phyloP scores from a whole-genome alignment of 2,888 invertebrate genomes.

The Seira sanloemensis region DNA sequence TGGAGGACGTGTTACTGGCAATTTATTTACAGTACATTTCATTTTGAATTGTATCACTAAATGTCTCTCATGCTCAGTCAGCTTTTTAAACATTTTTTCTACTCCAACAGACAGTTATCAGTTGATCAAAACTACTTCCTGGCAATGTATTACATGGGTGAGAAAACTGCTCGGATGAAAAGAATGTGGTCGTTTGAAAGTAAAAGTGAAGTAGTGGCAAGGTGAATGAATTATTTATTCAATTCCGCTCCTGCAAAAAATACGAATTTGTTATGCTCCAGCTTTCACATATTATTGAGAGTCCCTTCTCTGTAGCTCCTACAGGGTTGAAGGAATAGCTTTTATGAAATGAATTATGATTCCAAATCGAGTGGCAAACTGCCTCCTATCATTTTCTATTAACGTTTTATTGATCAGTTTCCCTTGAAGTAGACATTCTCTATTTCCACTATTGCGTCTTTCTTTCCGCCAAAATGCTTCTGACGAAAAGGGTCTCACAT shows the following conservation, averaged over 20 bases:
- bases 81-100: too few relatives aligned
- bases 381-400: constrained; percentile 52
- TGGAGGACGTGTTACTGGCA: neutral
- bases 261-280: constrained; percentile 58
- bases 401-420: constrained; percentile 57
- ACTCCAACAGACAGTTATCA: neutral
- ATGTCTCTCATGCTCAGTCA: neutral
- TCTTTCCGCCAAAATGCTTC: too few relatives aligned
- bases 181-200: constrained; percentile 51
- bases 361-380: constrained; percentile 49
- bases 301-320: constrained; percentile 31
- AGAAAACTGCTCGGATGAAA: constrained; percentile 8
- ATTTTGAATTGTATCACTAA: constrained; percentile 2
- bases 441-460: too few relatives aligned
- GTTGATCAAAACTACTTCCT: constrained; percentile 19
- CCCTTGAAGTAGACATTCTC: constrained; percentile 45
- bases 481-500: too few relatives aligned
- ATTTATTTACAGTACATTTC: neutral
- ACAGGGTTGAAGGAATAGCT: constrained; percentile 37
- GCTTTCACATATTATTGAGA: constrained; percentile 23
- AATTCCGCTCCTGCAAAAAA: constrained; percentile 38
- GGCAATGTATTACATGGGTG: constrained; percentile 23
- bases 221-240: constrained; percentile 66
- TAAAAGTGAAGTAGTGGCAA: constrained; percentile 58
- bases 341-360: constrained; percentile 26